phyloP scores from a whole-genome alignment of 1,140 invertebrate species.

The Teleogryllus occipitalis region DNA sequence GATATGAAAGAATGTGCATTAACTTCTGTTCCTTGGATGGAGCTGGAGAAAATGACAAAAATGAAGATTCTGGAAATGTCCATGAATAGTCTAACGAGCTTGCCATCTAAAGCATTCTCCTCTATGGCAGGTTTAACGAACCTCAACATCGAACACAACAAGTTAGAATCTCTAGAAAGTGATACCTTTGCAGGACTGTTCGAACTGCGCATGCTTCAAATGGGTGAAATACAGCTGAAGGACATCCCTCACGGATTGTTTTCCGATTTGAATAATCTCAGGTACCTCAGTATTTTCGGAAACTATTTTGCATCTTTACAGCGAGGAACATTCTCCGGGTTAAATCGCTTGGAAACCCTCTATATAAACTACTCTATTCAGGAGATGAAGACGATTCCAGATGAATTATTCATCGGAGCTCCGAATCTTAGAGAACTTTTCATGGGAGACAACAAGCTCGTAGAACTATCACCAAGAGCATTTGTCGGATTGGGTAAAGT shows the following conservation, averaged over 20 bases:
- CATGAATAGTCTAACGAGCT: neutral
- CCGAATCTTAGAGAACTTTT: neutral
- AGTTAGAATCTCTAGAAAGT: neutral
- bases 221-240: neutral
- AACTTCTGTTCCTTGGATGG: neutral
- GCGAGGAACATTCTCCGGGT: neutral
- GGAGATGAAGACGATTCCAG: neutral
- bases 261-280: neutral
- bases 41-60: neutral
- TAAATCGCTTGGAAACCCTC: neutral
- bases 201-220: neutral
- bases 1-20: neutral
- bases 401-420: neutral
- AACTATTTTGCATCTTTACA: neutral
- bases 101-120: neutral
- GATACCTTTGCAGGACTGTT: neutral
- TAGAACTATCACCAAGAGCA: neutral
- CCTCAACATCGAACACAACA: neutral
- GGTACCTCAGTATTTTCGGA: neutral
- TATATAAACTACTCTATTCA: neutral
- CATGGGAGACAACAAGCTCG: neutral
- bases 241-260: neutral
- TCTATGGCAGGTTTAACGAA: neutral
- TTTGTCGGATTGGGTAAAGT: too few species aligned
- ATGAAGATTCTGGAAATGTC: neutral